Conservation (phyloP, 1,140 invertebrate species). For the Pogonognathellus flavescens region DNA sequence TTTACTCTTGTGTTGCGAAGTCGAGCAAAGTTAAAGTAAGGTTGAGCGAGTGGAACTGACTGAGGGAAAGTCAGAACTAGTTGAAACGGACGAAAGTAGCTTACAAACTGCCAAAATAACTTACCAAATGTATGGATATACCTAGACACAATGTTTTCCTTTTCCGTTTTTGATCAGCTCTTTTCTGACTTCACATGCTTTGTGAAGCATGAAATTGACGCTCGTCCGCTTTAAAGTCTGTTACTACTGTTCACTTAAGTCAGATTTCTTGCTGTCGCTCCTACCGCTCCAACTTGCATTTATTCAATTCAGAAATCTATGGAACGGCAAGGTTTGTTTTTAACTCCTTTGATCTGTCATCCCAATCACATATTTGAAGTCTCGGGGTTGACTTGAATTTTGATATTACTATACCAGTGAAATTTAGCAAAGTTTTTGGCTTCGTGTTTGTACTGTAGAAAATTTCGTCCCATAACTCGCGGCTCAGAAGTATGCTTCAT, state of each 20-base stretch:
- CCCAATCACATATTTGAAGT: neutral
- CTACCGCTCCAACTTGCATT: neutral
- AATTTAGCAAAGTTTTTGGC: no score
- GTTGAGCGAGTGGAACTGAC: no score
- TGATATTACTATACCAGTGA: no score
- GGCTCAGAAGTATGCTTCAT: no score
- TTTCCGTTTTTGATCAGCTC: constrained; percentile 36
- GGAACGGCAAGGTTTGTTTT: constrained; percentile 16
- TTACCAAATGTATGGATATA: neutral
- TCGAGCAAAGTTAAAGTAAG: no score
- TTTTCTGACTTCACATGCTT: constrained; percentile 4
- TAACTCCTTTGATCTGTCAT: constrained; percentile 21
- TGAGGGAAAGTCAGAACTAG: no score
- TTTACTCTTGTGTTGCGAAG: no score
- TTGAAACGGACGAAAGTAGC: no score
- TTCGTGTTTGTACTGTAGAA: no score
- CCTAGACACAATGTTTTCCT: constrained; percentile 12
- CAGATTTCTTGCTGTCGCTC: neutral
- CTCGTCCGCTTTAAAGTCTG: constrained; percentile 8
- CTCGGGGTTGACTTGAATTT: no score
- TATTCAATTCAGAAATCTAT: constrained; percentile 28
- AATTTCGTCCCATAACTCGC: no score
- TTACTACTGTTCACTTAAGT: neutral
- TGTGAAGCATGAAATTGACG: constrained; percentile 18
- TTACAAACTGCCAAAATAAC: no score